Conservation (phyloP, 2,888 invertebrate genomes). For the Ophion obscuratus region DNA sequence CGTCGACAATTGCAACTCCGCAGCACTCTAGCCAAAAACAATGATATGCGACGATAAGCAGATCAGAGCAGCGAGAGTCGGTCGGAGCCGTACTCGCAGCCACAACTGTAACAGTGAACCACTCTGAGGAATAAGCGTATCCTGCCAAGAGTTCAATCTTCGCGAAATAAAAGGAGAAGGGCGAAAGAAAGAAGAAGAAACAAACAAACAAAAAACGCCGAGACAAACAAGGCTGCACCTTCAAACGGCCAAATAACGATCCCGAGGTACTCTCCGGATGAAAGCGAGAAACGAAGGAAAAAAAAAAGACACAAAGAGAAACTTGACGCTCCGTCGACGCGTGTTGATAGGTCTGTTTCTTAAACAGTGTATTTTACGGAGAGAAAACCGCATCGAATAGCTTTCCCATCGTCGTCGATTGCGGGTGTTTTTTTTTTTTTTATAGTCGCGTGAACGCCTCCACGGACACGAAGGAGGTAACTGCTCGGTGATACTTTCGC, state of each 20-base stretch:
- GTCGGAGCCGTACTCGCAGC: constrained; percentile 58
- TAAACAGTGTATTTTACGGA: constrained; percentile 36
- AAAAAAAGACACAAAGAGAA: constrained; percentile 14
- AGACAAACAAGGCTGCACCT: constrained; percentile 52
- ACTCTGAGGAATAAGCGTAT: constrained; percentile 70
- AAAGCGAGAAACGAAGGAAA: constrained; percentile 20
- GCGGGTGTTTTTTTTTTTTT: constrained; percentile 20
- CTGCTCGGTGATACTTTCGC: constrained; percentile 28
- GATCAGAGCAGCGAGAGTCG: constrained; percentile 53
- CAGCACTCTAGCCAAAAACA: constrained; percentile 87
- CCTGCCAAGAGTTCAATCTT: constrained; percentile 71
- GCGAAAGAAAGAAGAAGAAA: neutral
- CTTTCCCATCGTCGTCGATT: constrained; percentile 35
- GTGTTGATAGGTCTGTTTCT: constrained; percentile 9
- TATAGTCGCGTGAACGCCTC: constrained; percentile 8
- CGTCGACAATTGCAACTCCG: constrained; percentile 90
- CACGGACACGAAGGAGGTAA: constrained; percentile 21
- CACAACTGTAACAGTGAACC: constrained; percentile 48
- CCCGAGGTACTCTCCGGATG: constrained; percentile 12
- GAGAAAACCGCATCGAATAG: constrained; percentile 19
- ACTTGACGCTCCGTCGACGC: neutral
- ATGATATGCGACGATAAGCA: constrained; percentile 54
- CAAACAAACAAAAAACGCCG: neutral
- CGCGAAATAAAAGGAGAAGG: constrained; percentile 6
- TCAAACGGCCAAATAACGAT: constrained; percentile 60